These are phyloP conservation scores for Ctenosaura bakeri DNA, from an alignment of 2,797 vertebrate species.

Conservation along the genomic window DNA sequence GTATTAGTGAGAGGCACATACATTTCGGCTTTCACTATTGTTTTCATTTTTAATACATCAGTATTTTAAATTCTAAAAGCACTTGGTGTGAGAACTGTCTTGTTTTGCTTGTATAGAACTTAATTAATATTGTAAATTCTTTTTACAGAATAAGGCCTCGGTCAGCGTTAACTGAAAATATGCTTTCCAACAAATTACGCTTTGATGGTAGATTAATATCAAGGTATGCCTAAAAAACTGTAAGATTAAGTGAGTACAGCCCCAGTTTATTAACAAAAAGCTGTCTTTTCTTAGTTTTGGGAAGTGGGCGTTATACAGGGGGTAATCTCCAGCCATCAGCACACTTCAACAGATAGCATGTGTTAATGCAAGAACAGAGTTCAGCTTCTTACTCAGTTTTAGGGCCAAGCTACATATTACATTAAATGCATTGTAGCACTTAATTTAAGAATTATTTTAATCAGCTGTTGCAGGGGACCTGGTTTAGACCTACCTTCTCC, in stretches of 20 bases:
- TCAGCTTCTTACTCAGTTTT: neutral
- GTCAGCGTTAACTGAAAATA: conserved; percentile 84
- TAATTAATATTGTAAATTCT: conserved; percentile 52
- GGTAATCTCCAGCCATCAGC: neutral
- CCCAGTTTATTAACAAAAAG: neutral
- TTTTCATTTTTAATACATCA: conserved; percentile 9
- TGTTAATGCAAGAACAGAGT: neutral
- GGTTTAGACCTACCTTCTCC: neutral
- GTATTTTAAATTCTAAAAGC: conserved; percentile 30
- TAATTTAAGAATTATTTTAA: neutral
- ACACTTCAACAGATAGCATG: neutral
- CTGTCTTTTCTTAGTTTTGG: neutral
- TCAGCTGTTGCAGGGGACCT: neutral
- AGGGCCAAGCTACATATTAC: neutral
- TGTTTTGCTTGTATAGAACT: neutral
- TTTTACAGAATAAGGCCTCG: conserved; percentile 83
- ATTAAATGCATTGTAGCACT: neutral
- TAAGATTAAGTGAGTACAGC: neutral
- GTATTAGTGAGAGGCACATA: neutral
- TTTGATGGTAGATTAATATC: conserved; percentile 86
- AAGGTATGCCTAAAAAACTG: conserved; percentile 75
- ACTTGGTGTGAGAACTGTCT: neutral
- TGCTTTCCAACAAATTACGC: conserved; percentile 82
- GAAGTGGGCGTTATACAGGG: too few species aligned
- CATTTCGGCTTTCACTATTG: conserved; percentile 3